Percentiles rank a stretch among this genome's conserved stretches.
Conservation (phyloP, 2,113 vertebrate species). For the Xiphophorus couchianus region DNA sequence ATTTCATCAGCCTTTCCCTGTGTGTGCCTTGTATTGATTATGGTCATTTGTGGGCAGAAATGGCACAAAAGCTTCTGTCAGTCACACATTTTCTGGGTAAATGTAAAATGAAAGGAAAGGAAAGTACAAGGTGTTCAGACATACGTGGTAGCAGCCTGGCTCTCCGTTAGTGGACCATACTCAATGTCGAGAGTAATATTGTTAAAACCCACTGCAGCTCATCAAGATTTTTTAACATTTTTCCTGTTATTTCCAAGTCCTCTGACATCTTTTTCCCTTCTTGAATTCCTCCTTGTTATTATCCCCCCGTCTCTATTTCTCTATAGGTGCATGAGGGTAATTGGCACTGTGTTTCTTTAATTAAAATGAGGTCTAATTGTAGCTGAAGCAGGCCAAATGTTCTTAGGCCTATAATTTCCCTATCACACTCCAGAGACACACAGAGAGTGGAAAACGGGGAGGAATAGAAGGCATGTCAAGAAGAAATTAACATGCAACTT, state of each 20-base stretch:
- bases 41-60: not conserved
- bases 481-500: constrained; percentile 37
- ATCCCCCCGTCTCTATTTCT: constrained; percentile 49
- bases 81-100: not conserved
- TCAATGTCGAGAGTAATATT: constrained; percentile 14
- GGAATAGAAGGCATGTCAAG: constrained; percentile 7
- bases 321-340: constrained; percentile 65
- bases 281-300: constrained; percentile 37
- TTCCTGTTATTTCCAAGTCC: constrained; percentile 19
- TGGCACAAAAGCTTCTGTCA: not conserved
- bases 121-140: constrained; percentile 8
- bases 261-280: constrained; percentile 7
- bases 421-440: constrained; percentile 53
- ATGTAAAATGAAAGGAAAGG: not conserved
- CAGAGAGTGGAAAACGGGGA: constrained; percentile 46
- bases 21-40: constrained; percentile 21
- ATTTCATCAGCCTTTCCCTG: constrained; percentile 16
- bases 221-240: constrained; percentile 20
- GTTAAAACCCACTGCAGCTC: constrained; percentile 12
- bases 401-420: constrained; percentile 74
- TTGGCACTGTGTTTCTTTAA: constrained; percentile 77
- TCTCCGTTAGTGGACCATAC: not conserved
- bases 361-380: constrained; percentile 79
- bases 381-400: constrained; percentile 52
- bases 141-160: not conserved